Conservation (phyloP, 2,113 vertebrate genomes). For the Electrona antarctica region DNA sequence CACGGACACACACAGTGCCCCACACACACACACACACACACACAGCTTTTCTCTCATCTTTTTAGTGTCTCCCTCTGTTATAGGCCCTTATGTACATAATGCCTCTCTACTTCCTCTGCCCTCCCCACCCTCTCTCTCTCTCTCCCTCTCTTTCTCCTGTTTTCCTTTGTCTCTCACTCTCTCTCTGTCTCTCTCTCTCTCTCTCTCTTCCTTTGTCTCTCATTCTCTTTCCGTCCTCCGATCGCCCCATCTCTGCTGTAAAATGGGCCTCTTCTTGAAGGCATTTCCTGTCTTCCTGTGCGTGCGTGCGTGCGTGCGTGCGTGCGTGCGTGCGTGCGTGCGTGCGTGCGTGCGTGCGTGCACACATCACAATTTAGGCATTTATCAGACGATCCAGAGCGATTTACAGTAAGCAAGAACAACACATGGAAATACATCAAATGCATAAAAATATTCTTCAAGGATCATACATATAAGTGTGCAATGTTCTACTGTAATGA, state of each 20-base stretch:
- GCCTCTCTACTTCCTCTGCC: slow-evolving; percentile 30
- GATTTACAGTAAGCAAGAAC: too few species aligned
- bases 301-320: not conserved
- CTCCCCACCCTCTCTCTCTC: not conserved
- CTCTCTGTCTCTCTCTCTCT: slow-evolving; percentile 10
- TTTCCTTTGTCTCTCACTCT: not conserved
- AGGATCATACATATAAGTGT: too few species aligned
- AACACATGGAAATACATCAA: too few species aligned
- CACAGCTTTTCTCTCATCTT: not conserved
- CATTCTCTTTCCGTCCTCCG: not conserved
- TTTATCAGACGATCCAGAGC: too few species aligned
- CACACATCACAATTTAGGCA: too few species aligned
- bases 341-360: not conserved
- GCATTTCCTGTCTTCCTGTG: slow-evolving; percentile 62
- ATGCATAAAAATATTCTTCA: too few species aligned
- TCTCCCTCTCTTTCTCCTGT: not conserved
- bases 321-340: not conserved
- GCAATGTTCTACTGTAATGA: too few species aligned
- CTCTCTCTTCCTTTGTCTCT: slow-evolving; percentile 11
- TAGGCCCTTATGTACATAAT: not conserved
- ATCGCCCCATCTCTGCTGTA: slow-evolving; percentile 26
- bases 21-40: slow-evolving; percentile 8
- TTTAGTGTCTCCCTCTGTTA: not conserved
- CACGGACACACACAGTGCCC: too few species aligned
- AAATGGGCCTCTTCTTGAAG: slow-evolving; percentile 34